Conservation (phyloP, 2,797 vertebrate genomes). For the Poeciliopsis presidionis region DNA sequence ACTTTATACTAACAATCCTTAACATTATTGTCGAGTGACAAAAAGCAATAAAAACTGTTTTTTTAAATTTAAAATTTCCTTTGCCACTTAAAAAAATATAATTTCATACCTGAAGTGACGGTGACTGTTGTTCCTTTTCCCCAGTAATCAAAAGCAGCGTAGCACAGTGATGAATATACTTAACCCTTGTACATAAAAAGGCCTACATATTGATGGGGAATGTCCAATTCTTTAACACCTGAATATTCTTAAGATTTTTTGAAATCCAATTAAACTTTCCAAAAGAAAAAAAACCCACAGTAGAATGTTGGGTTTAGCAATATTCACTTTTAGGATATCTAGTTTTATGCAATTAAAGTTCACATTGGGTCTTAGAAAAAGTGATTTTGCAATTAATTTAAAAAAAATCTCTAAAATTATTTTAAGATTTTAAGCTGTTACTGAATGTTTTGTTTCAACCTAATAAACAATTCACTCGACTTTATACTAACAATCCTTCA, state of each 20-base stretch:
- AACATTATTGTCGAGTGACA: background rate
- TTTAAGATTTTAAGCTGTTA: background rate
- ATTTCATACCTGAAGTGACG: constrained; percentile 63
- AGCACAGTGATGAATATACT: constrained; percentile 32
- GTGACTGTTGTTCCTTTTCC: constrained; percentile 57
- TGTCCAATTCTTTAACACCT: background rate
- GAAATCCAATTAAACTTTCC: background rate
- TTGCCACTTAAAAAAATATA: background rate
- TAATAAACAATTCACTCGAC: background rate
- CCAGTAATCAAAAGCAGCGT: constrained; percentile 51
- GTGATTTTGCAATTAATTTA: background rate
- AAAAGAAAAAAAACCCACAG: too few species aligned
- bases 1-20: background rate
- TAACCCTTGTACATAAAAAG: background rate
- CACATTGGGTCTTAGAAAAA: background rate
- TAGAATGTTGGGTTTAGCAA: background rate
- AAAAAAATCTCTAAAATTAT: background rate
- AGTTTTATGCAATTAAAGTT: background rate
- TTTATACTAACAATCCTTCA: background rate
- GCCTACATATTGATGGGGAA: background rate
- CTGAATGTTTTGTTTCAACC: background rate
- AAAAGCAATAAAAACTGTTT: background rate
- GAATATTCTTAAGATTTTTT: background rate
- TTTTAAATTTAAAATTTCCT: background rate
- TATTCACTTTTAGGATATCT: background rate